These are phyloP conservation scores for Nomada fucata DNA, from an alignment of 2,888 invertebrate species.

Conservation along the genomic window DNA sequence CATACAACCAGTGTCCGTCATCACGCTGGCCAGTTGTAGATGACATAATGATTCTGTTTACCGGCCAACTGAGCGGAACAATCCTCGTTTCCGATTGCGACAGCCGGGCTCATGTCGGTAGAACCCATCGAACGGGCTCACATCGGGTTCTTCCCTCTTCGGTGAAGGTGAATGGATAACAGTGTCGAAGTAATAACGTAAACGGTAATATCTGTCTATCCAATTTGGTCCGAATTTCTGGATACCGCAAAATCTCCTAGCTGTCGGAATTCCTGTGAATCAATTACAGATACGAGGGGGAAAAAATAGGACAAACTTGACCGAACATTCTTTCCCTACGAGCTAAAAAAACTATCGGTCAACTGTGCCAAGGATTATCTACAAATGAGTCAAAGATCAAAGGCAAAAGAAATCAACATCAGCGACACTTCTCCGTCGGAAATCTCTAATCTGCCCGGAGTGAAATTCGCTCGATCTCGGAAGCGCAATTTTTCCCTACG, in stretches of 20 bases:
- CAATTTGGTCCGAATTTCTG: no score
- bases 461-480: background rate
- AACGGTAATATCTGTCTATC: no score
- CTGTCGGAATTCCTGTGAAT: background rate
- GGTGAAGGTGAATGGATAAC: background rate
- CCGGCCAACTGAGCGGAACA: constrained; percentile 33
- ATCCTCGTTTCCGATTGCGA: constrained; percentile 29
- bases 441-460: background rate
- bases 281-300: background rate
- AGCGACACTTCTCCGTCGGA: background rate
- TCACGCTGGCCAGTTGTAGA: constrained; percentile 31
- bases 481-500: background rate
- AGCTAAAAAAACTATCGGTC: background rate
- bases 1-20: constrained; percentile 25
- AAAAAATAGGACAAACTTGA: background rate
- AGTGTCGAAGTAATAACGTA: background rate
- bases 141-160: background rate
- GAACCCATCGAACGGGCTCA: background rate
- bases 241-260: no score
- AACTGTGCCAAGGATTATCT: background rate
- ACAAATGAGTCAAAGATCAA: constrained; percentile 23
- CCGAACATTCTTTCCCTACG: background rate
- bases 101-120: background rate
- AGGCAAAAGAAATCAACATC: constrained; percentile 1
- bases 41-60: constrained; percentile 61